phyloP scores from a whole-genome alignment of 2,888 invertebrate species.

The Brenthis hecate region DNA sequence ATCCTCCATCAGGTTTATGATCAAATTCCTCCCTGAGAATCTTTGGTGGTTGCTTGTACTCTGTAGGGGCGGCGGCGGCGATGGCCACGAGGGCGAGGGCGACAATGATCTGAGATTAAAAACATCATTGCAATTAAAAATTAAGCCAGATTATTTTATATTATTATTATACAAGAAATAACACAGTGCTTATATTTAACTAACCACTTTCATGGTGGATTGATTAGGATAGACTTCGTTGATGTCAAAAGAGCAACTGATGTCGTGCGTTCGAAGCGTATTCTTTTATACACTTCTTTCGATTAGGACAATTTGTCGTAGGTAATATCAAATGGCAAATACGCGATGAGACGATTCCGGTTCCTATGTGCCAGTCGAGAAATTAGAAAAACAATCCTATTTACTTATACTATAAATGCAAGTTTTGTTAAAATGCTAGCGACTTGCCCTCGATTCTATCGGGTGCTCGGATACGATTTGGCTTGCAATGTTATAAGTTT shows the following conservation, averaged over 20 bases:
- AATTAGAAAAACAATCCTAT: too few species aligned
- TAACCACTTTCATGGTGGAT: conserved; percentile 29
- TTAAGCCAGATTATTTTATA: background rate
- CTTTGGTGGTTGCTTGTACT: conserved; percentile 42
- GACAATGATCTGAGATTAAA: conserved; percentile 51
- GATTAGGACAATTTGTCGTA: conserved; percentile 54
- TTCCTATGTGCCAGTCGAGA: too few species aligned
- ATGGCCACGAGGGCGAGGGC: conserved; percentile 62
- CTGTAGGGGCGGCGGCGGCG: conserved; percentile 53
- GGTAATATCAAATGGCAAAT: conserved; percentile 26
- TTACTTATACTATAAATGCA: too few species aligned
- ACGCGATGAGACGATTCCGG: too few species aligned
- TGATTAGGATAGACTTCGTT: conserved; percentile 50
- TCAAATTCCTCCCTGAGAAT: conserved; percentile 56
- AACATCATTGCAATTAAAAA: background rate
- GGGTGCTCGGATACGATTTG: too few species aligned
- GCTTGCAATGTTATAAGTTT: too few species aligned
- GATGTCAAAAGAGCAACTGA: conserved; percentile 69
- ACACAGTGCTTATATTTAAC: conserved; percentile 9
- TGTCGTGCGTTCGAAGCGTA: conserved; percentile 54
- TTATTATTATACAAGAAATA: background rate
- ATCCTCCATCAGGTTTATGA: conserved; percentile 53
- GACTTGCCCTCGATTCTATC: too few species aligned
- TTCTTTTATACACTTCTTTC: conserved; percentile 74
- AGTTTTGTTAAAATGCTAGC: too few species aligned